Evolutionary conservation across 2,888 invertebrate genomes (phyloP).

Genomic region (Lasioglossum leucozonium): DNA sequence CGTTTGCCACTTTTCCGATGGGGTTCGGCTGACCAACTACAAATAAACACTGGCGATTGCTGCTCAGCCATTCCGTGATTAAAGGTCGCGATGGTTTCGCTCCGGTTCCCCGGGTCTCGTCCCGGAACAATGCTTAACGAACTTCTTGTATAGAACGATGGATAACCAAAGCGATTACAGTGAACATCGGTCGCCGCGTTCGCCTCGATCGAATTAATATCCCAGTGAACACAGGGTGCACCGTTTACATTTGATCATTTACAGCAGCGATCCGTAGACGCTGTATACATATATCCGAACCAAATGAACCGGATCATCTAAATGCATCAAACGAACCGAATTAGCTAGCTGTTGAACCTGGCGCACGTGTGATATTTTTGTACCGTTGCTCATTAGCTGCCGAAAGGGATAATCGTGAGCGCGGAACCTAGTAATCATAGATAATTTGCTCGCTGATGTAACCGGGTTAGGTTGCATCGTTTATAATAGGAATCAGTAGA

Average conservation of each 20-base stretch:
- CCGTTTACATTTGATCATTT: background rate
- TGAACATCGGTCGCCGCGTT: background rate
- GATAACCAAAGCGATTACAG: background rate
- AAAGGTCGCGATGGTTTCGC: constrained; percentile 14
- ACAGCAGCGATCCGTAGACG: background rate
- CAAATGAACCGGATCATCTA: background rate
- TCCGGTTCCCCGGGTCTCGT: background rate
- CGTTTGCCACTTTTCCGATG: constrained; percentile 6
- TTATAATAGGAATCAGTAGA: too few relatives aligned
- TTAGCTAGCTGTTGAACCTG: background rate
- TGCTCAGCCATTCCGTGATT: constrained; percentile 30
- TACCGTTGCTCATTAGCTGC: background rate
- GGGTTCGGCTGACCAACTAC: constrained; percentile 8
- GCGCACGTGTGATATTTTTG: background rate
- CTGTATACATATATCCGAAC: too few relatives aligned
- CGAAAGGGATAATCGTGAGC: background rate
- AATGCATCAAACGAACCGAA: background rate
- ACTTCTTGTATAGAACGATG: background rate
- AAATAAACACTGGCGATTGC: constrained; percentile 22
- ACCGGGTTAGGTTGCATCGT: too few relatives aligned
- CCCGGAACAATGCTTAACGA: background rate
- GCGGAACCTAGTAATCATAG: background rate
- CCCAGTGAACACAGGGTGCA: background rate
- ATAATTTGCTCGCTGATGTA: too few relatives aligned
- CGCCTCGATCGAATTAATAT: background rate